Percentiles rank a stretch among this genome's conserved stretches.
Evolutionary conservation across 2,888 invertebrate genomes (phyloP).

Genomic region (Hymenopus coronatus): DNA sequence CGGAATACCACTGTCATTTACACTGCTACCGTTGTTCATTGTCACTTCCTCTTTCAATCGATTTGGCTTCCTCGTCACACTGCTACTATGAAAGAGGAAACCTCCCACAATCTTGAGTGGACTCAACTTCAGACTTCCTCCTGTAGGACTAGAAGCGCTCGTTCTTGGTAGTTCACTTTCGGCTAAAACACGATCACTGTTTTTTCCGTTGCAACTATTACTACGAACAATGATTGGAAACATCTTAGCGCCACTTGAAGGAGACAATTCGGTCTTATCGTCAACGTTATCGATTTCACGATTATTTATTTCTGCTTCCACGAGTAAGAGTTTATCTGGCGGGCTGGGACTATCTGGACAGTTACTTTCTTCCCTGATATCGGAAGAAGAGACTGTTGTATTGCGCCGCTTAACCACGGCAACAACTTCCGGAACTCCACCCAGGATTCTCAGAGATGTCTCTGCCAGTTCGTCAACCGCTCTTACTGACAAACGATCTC

Average conservation of each 20-base stretch:
- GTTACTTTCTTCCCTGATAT: background rate
- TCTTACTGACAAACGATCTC: background rate
- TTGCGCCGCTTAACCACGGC: background rate
- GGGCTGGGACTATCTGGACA: background rate
- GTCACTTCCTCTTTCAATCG: background rate
- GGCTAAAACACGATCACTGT: slow-evolving; percentile 11
- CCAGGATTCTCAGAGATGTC: background rate
- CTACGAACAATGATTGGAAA: background rate
- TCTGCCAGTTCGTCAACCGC: background rate
- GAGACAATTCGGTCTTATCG: slow-evolving; percentile 22
- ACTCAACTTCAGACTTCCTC: slow-evolving; percentile 44
- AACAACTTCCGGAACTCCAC: background rate
- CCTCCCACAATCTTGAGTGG: slow-evolving; percentile 50
- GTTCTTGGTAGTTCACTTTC: slow-evolving; percentile 33
- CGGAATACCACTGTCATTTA: background rate
- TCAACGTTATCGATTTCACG: background rate
- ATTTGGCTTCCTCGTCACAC: slow-evolving; percentile 37
- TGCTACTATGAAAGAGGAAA: slow-evolving; percentile 44
- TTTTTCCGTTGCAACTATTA: background rate
- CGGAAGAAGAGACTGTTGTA: background rate
- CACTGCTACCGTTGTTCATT: background rate
- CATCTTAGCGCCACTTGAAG: background rate
- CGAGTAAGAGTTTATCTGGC: slow-evolving; percentile 29
- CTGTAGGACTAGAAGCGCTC: slow-evolving; percentile 37
- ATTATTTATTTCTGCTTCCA: slow-evolving; percentile 39